These are phyloP conservation scores for Hydrozoanthus gracilis DNA, from an alignment of 92 coral and sea anemone genomes.

Conservation along the genomic window DNA sequence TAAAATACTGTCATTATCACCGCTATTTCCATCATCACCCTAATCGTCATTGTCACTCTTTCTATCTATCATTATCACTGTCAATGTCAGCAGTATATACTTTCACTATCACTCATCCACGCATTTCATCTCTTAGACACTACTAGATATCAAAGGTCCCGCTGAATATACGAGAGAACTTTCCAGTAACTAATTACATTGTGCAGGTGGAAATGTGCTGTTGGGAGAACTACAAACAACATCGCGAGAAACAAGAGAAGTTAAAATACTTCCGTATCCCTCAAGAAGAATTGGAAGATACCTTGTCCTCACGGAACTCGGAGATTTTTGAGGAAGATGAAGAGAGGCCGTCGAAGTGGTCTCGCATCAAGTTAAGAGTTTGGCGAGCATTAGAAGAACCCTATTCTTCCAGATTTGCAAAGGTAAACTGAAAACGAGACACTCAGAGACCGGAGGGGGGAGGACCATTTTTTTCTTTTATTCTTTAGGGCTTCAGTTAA, in stretches of 20 bases:
- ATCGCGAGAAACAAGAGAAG: constrained; percentile 95
- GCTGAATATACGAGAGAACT: too few relatives aligned
- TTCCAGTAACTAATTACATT: background rate
- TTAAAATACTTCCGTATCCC: constrained; percentile 86
- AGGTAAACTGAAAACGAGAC: constrained; percentile 53
- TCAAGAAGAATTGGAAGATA: constrained; percentile 65
- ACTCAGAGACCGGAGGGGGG: background rate
- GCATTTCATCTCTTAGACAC: too few relatives aligned
- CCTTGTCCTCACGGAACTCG: constrained; percentile 57
- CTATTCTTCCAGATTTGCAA: constrained; percentile 84
- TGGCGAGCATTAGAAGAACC: constrained; percentile 96
- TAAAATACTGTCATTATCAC: background rate
- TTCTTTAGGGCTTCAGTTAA: too few relatives aligned
- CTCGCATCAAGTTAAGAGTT: constrained; percentile 74
- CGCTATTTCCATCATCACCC: too few relatives aligned
- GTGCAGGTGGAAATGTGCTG: constrained; percentile 93
- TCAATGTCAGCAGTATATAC: background rate
- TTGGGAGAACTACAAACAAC: constrained; percentile 97
- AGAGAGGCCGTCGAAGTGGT: constrained; percentile 86
- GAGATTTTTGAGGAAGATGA: constrained; percentile 69
- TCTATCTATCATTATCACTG: too few relatives aligned
- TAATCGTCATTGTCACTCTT: too few relatives aligned
- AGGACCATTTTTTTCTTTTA: too few relatives aligned
- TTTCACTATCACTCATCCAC: background rate
- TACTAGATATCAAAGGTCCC: too few relatives aligned